Evolutionary conservation across 2,113 vertebrate species (phyloP), one percentile per base, ranked within the genome.

Genomic region (Origma solitaria): DNA sequence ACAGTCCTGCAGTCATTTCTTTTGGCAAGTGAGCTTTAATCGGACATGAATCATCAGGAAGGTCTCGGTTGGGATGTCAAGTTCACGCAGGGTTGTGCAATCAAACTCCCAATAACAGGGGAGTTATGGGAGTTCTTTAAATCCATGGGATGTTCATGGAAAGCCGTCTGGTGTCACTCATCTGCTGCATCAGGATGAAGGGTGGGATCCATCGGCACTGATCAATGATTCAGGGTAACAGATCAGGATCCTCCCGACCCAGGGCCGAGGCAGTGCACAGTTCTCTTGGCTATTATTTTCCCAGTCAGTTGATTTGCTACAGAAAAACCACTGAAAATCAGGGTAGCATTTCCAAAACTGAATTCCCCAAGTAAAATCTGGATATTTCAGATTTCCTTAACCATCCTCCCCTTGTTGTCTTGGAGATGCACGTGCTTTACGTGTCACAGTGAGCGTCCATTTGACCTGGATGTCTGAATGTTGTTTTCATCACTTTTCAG

Each of bases 91-190:
- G 57, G 70, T 38, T 93, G 64, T 65, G 50, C 61, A 82, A 95
- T 33, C 89, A 86, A 83, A 88, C 68, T 69, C 44, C 60, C 61
- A 73, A 44, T 19, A 89, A 37, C 7, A 3, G 80, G 56, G 53
- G 91, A 80, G 71, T 40, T 81, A 47, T 2, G 93, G 16, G 90
- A 92, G 95, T 42, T 83, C 68, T 72, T 76, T 61, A 75, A 80
- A 88, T 24, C 70, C 85, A 54, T 79, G 78, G 88, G 88, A 76
- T 35, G 75, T 66, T 91, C 51, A 33, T 20, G 50, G 9, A 90
- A 83, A 86, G 79, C 78, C 95, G 89, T 95, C 95, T 96, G 94
- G 73, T 90, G 70, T 92, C 62, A 37, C 85, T 95, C 89, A 95
- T 62, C 79, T 77, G 65, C 89, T 94, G 42, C 45, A 90, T 70